These are phyloP conservation scores for Lamproptera curius DNA, from an alignment of 2,888 invertebrate species.

Conservation along the genomic window DNA sequence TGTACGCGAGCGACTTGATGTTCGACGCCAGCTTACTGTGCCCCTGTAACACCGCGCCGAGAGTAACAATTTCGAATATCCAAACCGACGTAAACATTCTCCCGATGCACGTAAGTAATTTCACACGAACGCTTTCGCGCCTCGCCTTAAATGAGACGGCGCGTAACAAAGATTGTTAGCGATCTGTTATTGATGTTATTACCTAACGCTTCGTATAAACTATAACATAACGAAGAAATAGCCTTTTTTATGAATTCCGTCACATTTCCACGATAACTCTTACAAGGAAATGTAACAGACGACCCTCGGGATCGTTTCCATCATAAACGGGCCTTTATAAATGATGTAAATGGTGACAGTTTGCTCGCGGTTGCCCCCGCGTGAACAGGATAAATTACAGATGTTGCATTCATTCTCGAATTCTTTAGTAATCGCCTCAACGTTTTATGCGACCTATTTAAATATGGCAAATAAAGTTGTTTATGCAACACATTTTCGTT, in stretches of 20 bases:
- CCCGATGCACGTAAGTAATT: constrained; percentile 40
- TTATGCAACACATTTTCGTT: no score
- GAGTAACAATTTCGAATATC: constrained; percentile 49
- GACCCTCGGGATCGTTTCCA: constrained; percentile 8
- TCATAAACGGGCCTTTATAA: constrained; percentile 17
- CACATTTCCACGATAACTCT: constrained; percentile 7
- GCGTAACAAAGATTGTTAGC: constrained; percentile 38
- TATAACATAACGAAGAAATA: not conserved
- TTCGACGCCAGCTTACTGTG: constrained; percentile 18
- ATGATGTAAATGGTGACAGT: constrained; percentile 19
- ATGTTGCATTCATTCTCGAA: constrained; percentile 2
- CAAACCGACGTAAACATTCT: constrained; percentile 53
- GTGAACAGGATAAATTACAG: constrained; percentile 15
- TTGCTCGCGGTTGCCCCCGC: constrained; percentile 11
- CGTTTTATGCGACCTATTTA: not conserved
- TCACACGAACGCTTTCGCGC: constrained; percentile 40
- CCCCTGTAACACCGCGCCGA: constrained; percentile 28
- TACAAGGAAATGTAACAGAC: constrained; percentile 12
- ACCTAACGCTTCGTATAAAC: not conserved
- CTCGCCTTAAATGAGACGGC: constrained; percentile 36
- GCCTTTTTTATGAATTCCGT: constrained; percentile 6
- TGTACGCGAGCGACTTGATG: constrained; percentile 15
- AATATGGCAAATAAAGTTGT: no score
- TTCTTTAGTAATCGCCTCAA: not conserved
- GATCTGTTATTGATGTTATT: constrained; percentile 21